A percentile compares a stretch with the other conserved stretches of the same genome.
Conservation (phyloP, 2,888 invertebrate species). For the Lycophotia porphyrea region DNA sequence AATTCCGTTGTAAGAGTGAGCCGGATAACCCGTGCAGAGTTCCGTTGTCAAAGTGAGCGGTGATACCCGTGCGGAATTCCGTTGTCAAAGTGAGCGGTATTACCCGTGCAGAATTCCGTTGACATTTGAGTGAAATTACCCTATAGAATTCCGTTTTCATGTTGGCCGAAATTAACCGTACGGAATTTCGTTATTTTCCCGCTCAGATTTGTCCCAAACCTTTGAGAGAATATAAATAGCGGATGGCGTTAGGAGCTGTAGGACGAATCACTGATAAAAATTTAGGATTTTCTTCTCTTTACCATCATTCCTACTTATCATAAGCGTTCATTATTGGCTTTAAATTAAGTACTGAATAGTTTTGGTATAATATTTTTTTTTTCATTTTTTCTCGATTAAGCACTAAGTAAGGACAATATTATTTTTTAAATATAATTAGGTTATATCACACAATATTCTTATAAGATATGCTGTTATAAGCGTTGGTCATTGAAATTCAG, state of each 20-base stretch:
- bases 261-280: conserved; percentile 81
- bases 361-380: conserved; percentile 81
- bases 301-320: conserved; percentile 78
- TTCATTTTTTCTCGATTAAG: conserved; percentile 75
- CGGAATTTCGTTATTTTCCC: too few relatives aligned
- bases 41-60: background rate
- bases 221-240: conserved; percentile 65
- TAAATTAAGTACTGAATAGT: conserved; percentile 88
- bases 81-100: background rate
- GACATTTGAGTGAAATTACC: background rate
- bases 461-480: conserved; percentile 89
- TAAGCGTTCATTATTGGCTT: conserved; percentile 83
- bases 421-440: conserved; percentile 85
- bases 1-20: background rate
- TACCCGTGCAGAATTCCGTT: background rate
- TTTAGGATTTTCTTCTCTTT: conserved; percentile 73
- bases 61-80: background rate
- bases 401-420: conserved; percentile 86
- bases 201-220: conserved; percentile 3
- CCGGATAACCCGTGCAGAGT: background rate
- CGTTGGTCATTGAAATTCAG: conserved; percentile 87
- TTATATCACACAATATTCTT: conserved; percentile 90
- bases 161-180: background rate
- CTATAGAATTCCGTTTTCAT: too few relatives aligned
- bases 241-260: conserved; percentile 64